Evolutionary conservation across 2,888 invertebrate genomes (phyloP).

Genomic region (Ceraclea dissimilis): DNA sequence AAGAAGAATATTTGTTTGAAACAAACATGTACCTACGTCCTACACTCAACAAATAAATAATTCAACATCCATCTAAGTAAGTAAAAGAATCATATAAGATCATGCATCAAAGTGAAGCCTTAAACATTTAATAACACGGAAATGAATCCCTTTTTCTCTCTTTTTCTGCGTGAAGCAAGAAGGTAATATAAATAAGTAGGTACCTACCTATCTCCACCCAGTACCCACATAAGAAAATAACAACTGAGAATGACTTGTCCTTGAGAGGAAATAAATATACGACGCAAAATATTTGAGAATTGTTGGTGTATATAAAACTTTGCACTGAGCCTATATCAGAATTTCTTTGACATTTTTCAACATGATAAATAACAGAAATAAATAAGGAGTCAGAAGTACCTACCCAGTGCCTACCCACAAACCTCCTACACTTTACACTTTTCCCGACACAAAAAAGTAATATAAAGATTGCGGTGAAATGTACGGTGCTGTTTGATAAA

Average conservation of each 20-base stretch:
- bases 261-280: background rate
- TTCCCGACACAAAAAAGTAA: background rate
- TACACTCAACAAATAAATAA: too few relatives aligned
- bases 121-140: too few relatives aligned
- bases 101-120: too few relatives aligned
- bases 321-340: background rate
- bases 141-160: too few relatives aligned
- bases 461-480: background rate
- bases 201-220: background rate
- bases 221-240: background rate
- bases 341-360: constrained; percentile 3
- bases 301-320: background rate
- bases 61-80: too few relatives aligned
- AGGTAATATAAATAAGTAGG: too few relatives aligned
- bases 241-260: background rate
- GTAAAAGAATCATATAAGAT: too few relatives aligned
- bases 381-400: constrained; percentile 1
- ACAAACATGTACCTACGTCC: too few relatives aligned
- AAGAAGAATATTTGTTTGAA: too few relatives aligned
- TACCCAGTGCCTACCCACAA: background rate
- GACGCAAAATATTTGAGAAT: background rate
- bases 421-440: background rate
- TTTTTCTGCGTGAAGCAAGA: too few relatives aligned
- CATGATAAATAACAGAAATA: constrained; percentile 4
- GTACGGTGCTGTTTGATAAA: background rate